phyloP scores from a whole-genome alignment of 2,113 vertebrate genomes.

The Myanophis thanlyinensis region DNA sequence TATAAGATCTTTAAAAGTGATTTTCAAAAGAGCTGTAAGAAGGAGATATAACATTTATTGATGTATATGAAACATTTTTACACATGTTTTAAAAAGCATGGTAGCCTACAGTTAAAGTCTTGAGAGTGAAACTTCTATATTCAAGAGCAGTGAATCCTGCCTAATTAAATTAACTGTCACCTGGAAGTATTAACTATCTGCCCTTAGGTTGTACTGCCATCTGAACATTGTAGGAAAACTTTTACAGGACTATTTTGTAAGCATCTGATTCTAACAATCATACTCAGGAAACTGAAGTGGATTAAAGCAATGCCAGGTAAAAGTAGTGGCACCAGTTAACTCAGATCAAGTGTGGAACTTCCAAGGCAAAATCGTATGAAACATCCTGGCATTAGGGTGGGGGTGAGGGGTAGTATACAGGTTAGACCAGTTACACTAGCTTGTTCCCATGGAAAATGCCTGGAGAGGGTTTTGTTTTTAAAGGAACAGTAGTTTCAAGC shows the following conservation, averaged over 20 bases:
- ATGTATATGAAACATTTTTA: neutral
- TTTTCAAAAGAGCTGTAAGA: neutral
- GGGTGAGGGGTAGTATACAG: neutral
- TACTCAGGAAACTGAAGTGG: neutral
- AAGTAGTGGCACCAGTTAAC: neutral
- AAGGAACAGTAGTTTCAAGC: neutral
- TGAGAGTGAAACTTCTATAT: neutral
- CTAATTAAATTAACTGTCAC: neutral
- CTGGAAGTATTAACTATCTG: neutral
- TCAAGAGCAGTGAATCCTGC: neutral
- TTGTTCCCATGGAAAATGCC: neutral
- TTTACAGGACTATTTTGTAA: neutral
- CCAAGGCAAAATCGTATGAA: neutral
- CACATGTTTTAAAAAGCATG: neutral
- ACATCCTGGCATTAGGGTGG: neutral
- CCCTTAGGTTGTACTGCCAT: neutral
- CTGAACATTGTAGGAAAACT: neutral
- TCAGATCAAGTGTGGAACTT: neutral
- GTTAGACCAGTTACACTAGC: neutral
- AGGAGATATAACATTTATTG: neutral
- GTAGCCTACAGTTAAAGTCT: neutral
- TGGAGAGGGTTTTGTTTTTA: neutral
- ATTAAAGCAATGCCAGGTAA: neutral
- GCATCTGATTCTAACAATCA: neutral
- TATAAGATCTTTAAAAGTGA: neutral